Conservation (phyloP, 1,140 invertebrate genomes). For the Pararge aegeria region DNA sequence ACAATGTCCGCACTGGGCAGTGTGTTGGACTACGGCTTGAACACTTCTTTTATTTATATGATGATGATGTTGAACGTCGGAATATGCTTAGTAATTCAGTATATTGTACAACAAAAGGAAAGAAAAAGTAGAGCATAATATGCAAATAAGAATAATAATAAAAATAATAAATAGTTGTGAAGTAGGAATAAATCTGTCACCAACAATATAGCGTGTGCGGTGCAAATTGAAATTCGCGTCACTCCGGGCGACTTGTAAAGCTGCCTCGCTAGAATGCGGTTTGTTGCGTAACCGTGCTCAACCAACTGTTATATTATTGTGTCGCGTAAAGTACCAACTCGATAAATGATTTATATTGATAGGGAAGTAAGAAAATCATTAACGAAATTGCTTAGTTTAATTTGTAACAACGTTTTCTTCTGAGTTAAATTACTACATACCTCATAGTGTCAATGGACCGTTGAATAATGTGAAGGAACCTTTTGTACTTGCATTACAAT, state of each 20-base stretch:
- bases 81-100: too few relatives aligned
- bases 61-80: too few relatives aligned
- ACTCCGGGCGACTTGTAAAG: constrained; percentile 14
- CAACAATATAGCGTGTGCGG: neutral
- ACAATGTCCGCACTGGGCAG: too few relatives aligned
- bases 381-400: neutral
- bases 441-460: too few relatives aligned
- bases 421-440: too few relatives aligned
- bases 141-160: too few relatives aligned
- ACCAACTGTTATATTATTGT: constrained; percentile 18
- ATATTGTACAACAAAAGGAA: too few relatives aligned
- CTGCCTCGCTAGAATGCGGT: constrained; percentile 21
- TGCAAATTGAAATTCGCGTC: constrained; percentile 22
- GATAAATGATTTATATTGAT: constrained; percentile 14
- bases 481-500: too few relatives aligned
- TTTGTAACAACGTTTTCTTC: neutral
- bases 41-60: too few relatives aligned
- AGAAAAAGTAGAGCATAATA: too few relatives aligned
- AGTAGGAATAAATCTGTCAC: neutral
- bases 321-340: neutral
- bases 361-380: neutral
- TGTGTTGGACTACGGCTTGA: too few relatives aligned
- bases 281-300: constrained; percentile 19
- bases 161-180: neutral
- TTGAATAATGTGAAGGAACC: too few relatives aligned